Evolutionary conservation across 2,797 vertebrate genomes (phyloP).

Genomic region (Chelon labrosus): DNA sequence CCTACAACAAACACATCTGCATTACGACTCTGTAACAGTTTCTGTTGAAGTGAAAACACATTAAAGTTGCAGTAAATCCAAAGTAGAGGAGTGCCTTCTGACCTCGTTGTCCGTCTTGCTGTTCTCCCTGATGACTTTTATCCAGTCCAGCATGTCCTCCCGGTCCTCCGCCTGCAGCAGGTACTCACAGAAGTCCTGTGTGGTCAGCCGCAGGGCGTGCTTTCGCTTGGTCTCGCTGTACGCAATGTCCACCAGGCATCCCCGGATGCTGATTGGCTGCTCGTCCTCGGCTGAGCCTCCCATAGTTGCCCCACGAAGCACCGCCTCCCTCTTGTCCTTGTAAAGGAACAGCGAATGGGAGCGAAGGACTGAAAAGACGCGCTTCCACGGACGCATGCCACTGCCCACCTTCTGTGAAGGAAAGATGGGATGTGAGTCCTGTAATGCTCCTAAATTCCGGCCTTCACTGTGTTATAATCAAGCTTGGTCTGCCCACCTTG

Average conservation of each 20-base stretch:
- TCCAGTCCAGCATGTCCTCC: conserved; percentile 99
- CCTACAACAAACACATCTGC: conserved; percentile 79
- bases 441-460: background rate
- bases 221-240: conserved; percentile 99
- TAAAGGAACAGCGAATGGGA: conserved; percentile 93
- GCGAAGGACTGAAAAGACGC: conserved; percentile 93
- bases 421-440: conserved; percentile 7
- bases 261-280: conserved; percentile 95
- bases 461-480: background rate
- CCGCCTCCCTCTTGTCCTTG: conserved; percentile 96
- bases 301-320: conserved; percentile 85
- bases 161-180: conserved; percentile 98
- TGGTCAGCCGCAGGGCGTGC: conserved; percentile 95
- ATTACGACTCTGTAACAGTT: background rate
- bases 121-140: conserved; percentile 95
- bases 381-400: conserved; percentile 96
- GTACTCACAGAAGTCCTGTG: conserved; percentile 99
- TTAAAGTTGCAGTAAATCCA: background rate
- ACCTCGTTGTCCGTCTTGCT: conserved; percentile 98
- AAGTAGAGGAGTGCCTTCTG: conserved; percentile 64
- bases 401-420: conserved; percentile 92
- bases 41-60: background rate
- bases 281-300: conserved; percentile 91
- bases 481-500: conserved; percentile 85
- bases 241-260: conserved; percentile 98